Percentiles rank a stretch among this genome's conserved stretches.
These are phyloP conservation scores for Actinia tenebrosa DNA, from an alignment of 64 coral and sea anemone genomes.

Conservation along the genomic window DNA sequence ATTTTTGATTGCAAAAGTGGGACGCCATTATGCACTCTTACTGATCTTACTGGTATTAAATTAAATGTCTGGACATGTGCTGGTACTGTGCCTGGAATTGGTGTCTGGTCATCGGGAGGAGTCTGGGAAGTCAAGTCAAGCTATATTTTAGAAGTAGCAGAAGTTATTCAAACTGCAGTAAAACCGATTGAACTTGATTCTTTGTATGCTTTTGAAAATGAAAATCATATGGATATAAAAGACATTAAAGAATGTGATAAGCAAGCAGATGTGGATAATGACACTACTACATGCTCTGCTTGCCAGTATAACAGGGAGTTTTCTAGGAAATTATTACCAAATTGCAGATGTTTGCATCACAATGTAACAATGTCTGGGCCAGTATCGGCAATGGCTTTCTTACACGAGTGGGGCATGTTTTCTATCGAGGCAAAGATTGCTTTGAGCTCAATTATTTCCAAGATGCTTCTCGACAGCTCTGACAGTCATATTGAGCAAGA, in stretches of 20 bases:
- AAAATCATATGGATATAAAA: background rate
- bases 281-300: background rate
- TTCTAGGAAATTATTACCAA: background rate
- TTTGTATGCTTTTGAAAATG: background rate
- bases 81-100: slow-evolving; percentile 40
- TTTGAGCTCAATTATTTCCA: slow-evolving; percentile 35
- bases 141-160: slow-evolving; percentile 54
- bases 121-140: slow-evolving; percentile 72
- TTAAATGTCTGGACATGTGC: slow-evolving; percentile 44
- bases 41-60: slow-evolving; percentile 31
- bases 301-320: background rate
- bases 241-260: background rate
- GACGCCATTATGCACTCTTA: slow-evolving; percentile 20
- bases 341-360: background rate
- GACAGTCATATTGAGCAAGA: slow-evolving; percentile 23
- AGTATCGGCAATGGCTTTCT: background rate
- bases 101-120: slow-evolving; percentile 49
- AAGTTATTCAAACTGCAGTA: slow-evolving; percentile 33
- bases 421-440: slow-evolving; percentile 40
- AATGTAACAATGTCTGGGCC: background rate
- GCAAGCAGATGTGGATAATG: background rate
- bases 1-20: slow-evolving; percentile 69
- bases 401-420: slow-evolving; percentile 39
- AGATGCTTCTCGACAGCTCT: background rate
- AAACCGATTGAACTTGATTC: background rate